Conservation (phyloP, 2,888 invertebrate genomes). For the Allophyes oxyacanthae region DNA sequence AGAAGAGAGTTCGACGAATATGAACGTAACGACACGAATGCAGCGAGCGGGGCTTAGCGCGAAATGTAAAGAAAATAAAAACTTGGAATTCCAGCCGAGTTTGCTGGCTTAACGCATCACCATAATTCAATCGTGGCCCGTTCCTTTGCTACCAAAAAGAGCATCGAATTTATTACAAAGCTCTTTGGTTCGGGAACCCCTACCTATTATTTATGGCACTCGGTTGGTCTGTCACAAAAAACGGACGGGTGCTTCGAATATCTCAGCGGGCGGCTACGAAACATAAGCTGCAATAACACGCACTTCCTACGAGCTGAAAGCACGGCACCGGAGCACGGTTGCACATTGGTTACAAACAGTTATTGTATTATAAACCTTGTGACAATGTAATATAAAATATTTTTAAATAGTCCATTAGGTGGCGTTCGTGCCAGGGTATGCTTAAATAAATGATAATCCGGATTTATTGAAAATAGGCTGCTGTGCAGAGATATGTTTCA, state of each 20-base stretch:
- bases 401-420: constrained; percentile 56
- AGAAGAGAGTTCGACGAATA: constrained; percentile 76
- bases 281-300: constrained; percentile 89
- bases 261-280: constrained; percentile 87
- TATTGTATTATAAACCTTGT: constrained; percentile 72
- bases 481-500: constrained; percentile 78
- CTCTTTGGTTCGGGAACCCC: constrained; percentile 84
- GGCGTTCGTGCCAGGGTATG: constrained; percentile 65
- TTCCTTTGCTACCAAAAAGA: constrained; percentile 87
- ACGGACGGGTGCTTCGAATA: constrained; percentile 87
- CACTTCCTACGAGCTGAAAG: constrained; percentile 82
- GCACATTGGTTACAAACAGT: constrained; percentile 66
- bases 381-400: constrained; percentile 65
- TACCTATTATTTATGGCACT: constrained; percentile 89
- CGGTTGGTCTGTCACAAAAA: constrained; percentile 89
- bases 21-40: constrained; percentile 77
- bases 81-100: constrained; percentile 78
- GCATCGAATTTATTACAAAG: constrained; percentile 89
- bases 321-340: constrained; percentile 68
- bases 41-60: constrained; percentile 73
- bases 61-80: constrained; percentile 84
- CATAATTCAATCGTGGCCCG: constrained; percentile 87
- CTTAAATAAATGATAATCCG: constrained; percentile 84
- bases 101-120: constrained; percentile 86
- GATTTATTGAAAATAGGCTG: constrained; percentile 85